Base-by-base conservation (phyloP, 2,113 vertebrate species). In the Sciurus niger region DNA sequence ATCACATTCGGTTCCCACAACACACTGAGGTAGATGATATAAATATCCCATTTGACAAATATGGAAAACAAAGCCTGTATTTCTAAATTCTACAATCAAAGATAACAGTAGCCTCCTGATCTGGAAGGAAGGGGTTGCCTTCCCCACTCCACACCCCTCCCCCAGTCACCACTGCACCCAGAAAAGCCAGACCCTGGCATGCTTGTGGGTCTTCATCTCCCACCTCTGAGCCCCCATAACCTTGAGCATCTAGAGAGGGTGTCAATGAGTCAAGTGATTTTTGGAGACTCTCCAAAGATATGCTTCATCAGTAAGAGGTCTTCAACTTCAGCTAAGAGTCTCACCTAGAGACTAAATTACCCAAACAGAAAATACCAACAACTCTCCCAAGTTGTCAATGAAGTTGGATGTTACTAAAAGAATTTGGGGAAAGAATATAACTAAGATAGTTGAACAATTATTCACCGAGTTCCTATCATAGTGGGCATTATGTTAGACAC, bases 261-360 rank as follows among this genome's bases (percentile, higher is more conserved):
- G 67, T 96, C 92, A 40, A 0, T 43, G 46, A 93, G 58, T 74
- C 51, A 48, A 48, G 60, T 53, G 83, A 2, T 51, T 73, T 65
- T 51, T 76, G 65, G 84, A 94, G 48, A 84, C 43, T 83, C 55
- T n/a, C 70, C 77, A 87, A 92, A 92, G 40, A 37, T 72, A 80
- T 16, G 40, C 16, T 85, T 84, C 70, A 70, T 83, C 48, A 51
- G 63, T 40, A 80, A 88, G 65, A 93, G 30, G 40, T 48, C 88
- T 89, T 82, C 2, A 73, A 70, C 43, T 77, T 86, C 1, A 72
- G 51, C 74, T 63, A 89, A 67, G 68, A 89, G 37, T 28, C 14
- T 95, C n/a, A 90, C 60, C 48, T 77, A 78, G 14, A 80, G 60
- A 92, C 65, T 90, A 82, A 89, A 83, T 85, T 77, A 77, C 46